These are phyloP conservation scores for Puma concolor DNA, from an alignment of 2,113 vertebrate species.

Conservation along the genomic window DNA sequence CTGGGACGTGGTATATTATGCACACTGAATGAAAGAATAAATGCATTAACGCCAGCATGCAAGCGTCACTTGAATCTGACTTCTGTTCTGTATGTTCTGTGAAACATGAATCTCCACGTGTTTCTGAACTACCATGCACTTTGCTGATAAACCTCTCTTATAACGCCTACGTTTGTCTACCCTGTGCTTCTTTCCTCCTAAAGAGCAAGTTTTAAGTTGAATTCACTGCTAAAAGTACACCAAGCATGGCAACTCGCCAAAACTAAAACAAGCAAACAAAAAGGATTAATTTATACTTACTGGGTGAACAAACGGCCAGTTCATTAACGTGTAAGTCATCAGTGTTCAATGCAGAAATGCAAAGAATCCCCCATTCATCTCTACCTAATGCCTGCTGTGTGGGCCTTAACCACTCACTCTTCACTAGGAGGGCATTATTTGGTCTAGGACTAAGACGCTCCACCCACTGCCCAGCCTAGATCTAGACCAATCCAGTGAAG, in stretches of 20 bases:
- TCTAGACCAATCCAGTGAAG: background rate
- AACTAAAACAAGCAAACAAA: background rate
- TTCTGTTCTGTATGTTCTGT: background rate
- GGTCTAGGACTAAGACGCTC: no score
- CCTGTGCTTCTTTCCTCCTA: background rate
- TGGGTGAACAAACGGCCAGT: background rate
- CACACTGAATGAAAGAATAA: background rate
- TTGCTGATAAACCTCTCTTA: background rate
- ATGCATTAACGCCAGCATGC: background rate
- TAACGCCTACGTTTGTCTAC: background rate
- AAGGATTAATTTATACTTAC: background rate
- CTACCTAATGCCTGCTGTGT: background rate
- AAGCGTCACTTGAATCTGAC: background rate
- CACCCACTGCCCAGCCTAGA: background rate
- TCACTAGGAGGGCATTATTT: background rate
- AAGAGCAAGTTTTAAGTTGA: background rate
- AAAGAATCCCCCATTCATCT: background rate
- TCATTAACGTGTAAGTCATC: background rate
- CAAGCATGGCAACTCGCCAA: background rate
- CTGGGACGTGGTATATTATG: accelerated
- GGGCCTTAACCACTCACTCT: background rate
- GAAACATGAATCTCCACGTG: background rate
- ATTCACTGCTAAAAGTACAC: background rate
- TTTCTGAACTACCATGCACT: background rate
- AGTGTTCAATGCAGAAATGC: background rate